Conservation (phyloP, 2,888 invertebrate genomes). For the Acleris sparsana region DNA sequence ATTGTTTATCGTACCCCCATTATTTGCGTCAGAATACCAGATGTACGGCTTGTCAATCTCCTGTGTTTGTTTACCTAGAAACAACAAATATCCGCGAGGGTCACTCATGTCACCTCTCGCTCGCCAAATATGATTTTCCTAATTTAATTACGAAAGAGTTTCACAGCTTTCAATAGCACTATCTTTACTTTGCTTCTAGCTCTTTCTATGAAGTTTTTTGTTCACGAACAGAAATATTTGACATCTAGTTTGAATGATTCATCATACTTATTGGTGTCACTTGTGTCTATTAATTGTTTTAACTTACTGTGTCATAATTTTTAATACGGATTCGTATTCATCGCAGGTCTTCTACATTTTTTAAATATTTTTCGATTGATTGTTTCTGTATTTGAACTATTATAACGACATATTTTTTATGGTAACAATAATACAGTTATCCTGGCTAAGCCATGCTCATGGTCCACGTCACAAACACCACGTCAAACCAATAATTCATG, state of each 20-base stretch:
- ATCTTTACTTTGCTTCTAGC: slow-evolving; percentile 43
- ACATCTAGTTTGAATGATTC: slow-evolving; percentile 23
- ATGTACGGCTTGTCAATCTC: slow-evolving; percentile 82
- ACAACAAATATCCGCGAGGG: slow-evolving; percentile 76
- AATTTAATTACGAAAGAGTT: slow-evolving; percentile 61
- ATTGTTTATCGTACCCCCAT: slow-evolving; percentile 75
- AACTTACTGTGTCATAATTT: slow-evolving; percentile 18
- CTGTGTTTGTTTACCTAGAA: slow-evolving; percentile 79
- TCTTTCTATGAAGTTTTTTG: slow-evolving; percentile 31
- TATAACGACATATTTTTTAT: not conserved
- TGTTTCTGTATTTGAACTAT: not conserved
- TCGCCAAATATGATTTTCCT: slow-evolving; percentile 73
- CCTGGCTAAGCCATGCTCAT: slow-evolving; percentile 25
- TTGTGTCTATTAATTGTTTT: slow-evolving; percentile 5
- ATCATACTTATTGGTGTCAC: slow-evolving; percentile 22
- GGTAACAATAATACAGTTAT: slow-evolving; percentile 8
- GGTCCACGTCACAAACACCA: slow-evolving; percentile 58
- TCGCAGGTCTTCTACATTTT: not conserved
- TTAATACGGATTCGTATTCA: slow-evolving; percentile 23
- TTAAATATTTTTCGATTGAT: not conserved
- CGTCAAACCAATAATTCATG: slow-evolving; percentile 82
- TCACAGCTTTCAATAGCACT: slow-evolving; percentile 54
- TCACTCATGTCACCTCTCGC: slow-evolving; percentile 68
- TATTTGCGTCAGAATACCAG: slow-evolving; percentile 80
- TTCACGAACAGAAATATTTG: slow-evolving; percentile 30